phyloP scores from a whole-genome alignment of 1,140 invertebrate species.

The Eciton burchellii region DNA sequence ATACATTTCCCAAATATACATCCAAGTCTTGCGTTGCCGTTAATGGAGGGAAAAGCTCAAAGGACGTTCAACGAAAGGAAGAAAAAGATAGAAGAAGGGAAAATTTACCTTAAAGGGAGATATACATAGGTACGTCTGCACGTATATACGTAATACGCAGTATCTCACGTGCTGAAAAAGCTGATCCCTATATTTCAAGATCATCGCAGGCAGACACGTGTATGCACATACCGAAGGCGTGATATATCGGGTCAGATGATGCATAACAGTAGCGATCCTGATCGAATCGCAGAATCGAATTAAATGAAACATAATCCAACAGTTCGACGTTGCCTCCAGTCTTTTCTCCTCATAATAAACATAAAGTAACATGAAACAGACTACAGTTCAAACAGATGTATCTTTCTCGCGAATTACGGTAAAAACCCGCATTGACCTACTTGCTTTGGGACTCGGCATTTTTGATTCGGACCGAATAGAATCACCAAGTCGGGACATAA shows the following conservation, averaged over 20 bases:
- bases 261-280: not conserved
- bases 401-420: constrained; percentile 16
- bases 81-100: not conserved
- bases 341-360: not conserved
- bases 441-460: constrained; percentile 21
- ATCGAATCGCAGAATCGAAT: not conserved
- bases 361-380: constrained; percentile 6
- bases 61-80: not conserved
- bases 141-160: not conserved
- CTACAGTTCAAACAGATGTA: not conserved
- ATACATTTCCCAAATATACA: not conserved
- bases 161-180: not conserved
- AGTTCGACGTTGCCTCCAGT: not conserved
- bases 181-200: not conserved
- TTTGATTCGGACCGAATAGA: constrained; percentile 42
- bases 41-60: not conserved
- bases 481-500: constrained; percentile 45
- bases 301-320: constrained; percentile 11
- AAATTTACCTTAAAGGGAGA: constrained; percentile 22
- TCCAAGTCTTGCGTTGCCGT: constrained; percentile 11
- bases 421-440: constrained; percentile 17
- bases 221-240: constrained; percentile 17
- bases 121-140: not conserved
- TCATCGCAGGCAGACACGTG: constrained; percentile 11
- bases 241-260: constrained; percentile 37